Evolutionary conservation across 2,113 vertebrate species (phyloP).

Genomic region (Aegithalos caudatus): DNA sequence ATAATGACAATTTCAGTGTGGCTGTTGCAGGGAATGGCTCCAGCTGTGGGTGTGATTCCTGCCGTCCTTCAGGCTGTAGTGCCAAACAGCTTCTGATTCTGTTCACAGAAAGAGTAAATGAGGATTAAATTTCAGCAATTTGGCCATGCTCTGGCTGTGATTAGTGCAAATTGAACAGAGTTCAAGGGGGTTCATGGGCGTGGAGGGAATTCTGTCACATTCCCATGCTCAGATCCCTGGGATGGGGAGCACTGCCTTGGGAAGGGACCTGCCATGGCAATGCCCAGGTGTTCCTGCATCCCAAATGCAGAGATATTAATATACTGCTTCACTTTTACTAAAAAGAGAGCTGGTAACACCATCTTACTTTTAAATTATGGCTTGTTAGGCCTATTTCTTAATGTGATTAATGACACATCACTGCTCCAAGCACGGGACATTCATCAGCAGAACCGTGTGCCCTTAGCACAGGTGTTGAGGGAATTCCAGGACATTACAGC

Average conservation of each 20-base stretch:
- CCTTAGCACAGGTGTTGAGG: conserved; percentile 63
- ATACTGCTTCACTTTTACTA: conserved; percentile 10
- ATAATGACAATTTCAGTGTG: neutral
- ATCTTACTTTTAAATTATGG: conserved; percentile 64
- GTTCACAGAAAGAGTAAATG: neutral
- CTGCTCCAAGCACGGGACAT: conserved; percentile 57
- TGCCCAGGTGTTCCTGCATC: neutral
- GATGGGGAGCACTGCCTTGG: neutral
- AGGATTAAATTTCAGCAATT: neutral
- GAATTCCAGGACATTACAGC: conserved; percentile 20
- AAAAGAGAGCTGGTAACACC: conserved; percentile 44
- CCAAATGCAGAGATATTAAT: conserved; percentile 7
- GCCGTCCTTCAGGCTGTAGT: neutral
- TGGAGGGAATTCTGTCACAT: neutral
- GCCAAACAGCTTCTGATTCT: neutral
- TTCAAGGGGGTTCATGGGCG: neutral
- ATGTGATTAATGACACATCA: conserved; percentile 76
- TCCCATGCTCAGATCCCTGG: neutral
- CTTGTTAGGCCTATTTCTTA: conserved; percentile 70
- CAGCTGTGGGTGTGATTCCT: neutral
- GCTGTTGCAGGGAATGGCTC: neutral
- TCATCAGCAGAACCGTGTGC: conserved; percentile 62
- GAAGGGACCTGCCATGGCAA: neutral
- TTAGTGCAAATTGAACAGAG: neutral
- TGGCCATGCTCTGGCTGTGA: neutral